Conservation (phyloP, 2,113 vertebrate genomes). For the Tamias sibiricus region DNA sequence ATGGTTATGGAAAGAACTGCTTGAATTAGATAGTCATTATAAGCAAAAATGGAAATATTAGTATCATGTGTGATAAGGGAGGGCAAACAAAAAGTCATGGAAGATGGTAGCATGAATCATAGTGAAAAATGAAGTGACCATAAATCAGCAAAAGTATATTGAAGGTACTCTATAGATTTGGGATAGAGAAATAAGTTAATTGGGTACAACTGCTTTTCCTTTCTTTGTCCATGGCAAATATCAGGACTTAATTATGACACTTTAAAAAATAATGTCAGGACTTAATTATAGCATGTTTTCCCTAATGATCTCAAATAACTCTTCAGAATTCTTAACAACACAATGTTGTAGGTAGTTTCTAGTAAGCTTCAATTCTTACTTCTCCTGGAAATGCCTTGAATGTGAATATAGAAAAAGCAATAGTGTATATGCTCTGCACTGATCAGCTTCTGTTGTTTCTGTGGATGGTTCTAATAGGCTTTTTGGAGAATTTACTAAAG, state of each 20-base stretch:
- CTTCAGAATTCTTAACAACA: conserved; percentile 14
- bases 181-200: neutral
- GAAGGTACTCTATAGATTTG: neutral
- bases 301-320: neutral
- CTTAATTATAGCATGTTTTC: neutral
- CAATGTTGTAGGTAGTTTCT: neutral
- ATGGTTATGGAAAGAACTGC: conserved; percentile 45
- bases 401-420: neutral
- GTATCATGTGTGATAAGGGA: conserved; percentile 10
- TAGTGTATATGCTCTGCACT: neutral
- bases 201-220: neutral
- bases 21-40: conserved; percentile 40
- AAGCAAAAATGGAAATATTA: conserved; percentile 56
- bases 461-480: neutral
- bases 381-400: neutral
- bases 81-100: neutral
- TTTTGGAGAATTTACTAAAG: neutral
- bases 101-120: neutral
- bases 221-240: neutral
- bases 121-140: neutral
- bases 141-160: conserved; percentile 40
- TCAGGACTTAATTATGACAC: neutral
- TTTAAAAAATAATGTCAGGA: neutral
- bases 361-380: neutral
- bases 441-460: neutral